Evolutionary conservation across 1,140 invertebrate species (phyloP), one percentile per base, ranked within the genome.

Genomic region (Calephelis nemesis): DNA sequence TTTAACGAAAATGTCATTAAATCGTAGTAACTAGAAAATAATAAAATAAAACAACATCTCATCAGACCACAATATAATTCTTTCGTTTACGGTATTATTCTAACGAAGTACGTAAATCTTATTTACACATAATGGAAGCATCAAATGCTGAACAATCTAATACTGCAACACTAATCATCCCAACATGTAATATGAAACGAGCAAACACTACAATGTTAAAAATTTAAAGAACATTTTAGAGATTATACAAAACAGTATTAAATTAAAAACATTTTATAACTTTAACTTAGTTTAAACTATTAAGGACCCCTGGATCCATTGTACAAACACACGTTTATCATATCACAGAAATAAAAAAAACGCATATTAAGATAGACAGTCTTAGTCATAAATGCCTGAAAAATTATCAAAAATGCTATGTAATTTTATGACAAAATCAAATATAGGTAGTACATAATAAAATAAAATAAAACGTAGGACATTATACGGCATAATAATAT

Each of bases 21-120:
- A 6, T 45, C 42, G 42, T 30, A 30, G 30, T 30, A 30, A 30
- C 30, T 30, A 30, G 8, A 63, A 15, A 50, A 42, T 49, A 13
- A 13, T 64, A 11, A 81, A 85, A 85, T 77, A 75, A 89, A 88
- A 85, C 71, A 81, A 62, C 64, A 65, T 77, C 54, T 81, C 71
- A 80, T 83, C 82, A 86, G 85, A 90, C 81, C 87, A 88, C 81
- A 85, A 86, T 90, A 86, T 87, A 88, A 85, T 89, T 86, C 76
- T 81, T 85, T 81, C 74, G n/a, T 79, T 85, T 79, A 84, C 81
- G 68, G 80, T 86, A 84, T 87, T 83, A 79, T 72, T 81, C 84
- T 90, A 90, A 90, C 82, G 83, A 83, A 84, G 74, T 83, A 85
- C 76, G 82, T 86, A 87, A 87, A 84, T 86, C 76, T 86, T 88